These are phyloP conservation scores for Harpagus bidentatus DNA, from an alignment of 2,113 vertebrate genomes.

Conservation along the genomic window DNA sequence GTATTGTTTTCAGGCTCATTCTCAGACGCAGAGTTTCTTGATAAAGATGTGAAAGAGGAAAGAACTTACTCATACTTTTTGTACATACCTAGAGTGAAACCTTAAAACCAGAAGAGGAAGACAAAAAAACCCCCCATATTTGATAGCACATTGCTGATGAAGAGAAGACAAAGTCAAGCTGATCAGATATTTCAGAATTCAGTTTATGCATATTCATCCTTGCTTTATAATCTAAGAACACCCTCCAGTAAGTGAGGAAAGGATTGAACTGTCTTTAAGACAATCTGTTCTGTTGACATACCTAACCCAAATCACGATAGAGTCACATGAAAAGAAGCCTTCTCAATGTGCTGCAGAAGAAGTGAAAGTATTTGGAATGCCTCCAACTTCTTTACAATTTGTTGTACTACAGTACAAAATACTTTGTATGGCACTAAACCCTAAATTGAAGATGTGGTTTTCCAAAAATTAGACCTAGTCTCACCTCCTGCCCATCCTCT, in stretches of 20 bases:
- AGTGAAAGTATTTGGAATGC: not conserved
- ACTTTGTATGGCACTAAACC: not conserved
- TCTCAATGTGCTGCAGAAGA: not conserved
- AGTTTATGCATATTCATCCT: not conserved
- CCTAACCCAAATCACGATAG: not conserved
- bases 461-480: not conserved
- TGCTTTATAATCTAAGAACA: not conserved
- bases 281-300: not conserved
- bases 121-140: not conserved
- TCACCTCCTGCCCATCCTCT: not conserved
- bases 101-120: not conserved
- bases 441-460: not conserved
- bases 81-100: not conserved
- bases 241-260: not conserved
- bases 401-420: not conserved
- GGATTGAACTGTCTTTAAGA: not conserved
- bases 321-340: not conserved
- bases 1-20: not conserved
- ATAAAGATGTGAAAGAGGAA: not conserved
- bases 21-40: not conserved
- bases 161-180: not conserved
- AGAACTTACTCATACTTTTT: not conserved
- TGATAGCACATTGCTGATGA: not conserved
- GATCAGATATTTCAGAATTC: not conserved
- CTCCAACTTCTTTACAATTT: not conserved